Evolutionary conservation across 2,797 vertebrate species (phyloP).

Genomic region (Oryzias sinensis): DNA sequence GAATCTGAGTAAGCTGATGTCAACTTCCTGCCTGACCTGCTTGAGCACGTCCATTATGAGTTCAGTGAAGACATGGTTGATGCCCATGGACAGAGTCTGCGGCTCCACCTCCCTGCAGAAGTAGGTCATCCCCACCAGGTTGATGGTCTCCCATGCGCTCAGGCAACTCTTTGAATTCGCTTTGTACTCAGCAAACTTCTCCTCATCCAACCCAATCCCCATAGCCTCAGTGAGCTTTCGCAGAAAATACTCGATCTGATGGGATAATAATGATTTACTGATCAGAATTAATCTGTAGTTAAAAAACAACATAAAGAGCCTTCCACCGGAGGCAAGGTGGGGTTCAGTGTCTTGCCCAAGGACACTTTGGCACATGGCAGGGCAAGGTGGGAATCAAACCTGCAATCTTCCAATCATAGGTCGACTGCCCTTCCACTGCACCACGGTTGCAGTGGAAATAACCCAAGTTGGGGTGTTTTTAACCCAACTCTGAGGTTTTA

Average conservation of each 20-base stretch:
- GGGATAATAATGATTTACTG: constrained; percentile 10
- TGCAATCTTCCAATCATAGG: too few relatives aligned
- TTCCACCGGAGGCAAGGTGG: too few relatives aligned
- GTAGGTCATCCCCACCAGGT: constrained; percentile 86
- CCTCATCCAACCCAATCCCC: constrained; percentile 88
- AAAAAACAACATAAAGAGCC: too few relatives aligned
- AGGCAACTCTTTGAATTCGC: constrained; percentile 77
- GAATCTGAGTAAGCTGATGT: not conserved
- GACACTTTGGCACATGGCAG: too few relatives aligned
- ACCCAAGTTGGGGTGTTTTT: too few relatives aligned
- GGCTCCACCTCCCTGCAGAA: constrained; percentile 87
- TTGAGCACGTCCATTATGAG: constrained; percentile 93
- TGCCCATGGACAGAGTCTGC: constrained; percentile 90
- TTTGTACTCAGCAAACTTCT: constrained; percentile 87
- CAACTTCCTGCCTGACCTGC: constrained; percentile 79
- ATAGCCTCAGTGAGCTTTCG: constrained; percentile 88
- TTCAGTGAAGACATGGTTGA: constrained; percentile 91
- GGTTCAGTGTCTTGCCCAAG: too few relatives aligned
- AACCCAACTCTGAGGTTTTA: too few relatives aligned
- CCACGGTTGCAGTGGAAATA: too few relatives aligned
- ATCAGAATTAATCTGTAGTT: too few relatives aligned
- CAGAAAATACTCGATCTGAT: constrained; percentile 90
- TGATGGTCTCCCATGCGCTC: constrained; percentile 89
- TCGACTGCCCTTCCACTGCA: too few relatives aligned
- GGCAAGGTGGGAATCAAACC: too few relatives aligned